A percentile compares a stretch with the other conserved stretches of the same genome.
Evolutionary conservation across 2,888 invertebrate genomes (phyloP).

Genomic region (Polia nebulosa): DNA sequence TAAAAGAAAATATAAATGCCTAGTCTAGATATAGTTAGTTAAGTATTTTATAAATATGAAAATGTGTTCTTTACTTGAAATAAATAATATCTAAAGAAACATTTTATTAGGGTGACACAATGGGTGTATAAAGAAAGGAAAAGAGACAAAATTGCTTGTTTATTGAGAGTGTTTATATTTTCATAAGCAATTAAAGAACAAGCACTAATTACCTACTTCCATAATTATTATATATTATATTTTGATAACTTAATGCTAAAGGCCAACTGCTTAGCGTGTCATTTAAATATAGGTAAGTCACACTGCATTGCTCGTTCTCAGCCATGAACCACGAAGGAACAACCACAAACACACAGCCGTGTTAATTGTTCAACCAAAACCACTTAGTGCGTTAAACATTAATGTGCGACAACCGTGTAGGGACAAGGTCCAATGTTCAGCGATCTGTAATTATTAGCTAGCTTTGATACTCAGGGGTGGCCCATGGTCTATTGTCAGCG

Average conservation of each 20-base stretch:
- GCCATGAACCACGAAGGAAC: neutral
- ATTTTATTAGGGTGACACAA: neutral
- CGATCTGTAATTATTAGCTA: conserved; percentile 59
- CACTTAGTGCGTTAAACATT: conserved; percentile 40
- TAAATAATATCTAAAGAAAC: no score
- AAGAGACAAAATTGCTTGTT: neutral
- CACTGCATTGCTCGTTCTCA: neutral
- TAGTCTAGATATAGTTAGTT: no score
- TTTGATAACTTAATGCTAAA: no score
- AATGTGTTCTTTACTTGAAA: no score
- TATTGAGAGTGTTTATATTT: neutral
- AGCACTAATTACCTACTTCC: no score
- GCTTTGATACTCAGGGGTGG: conserved; percentile 52
- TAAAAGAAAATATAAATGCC: neutral
- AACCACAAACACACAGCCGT: conserved; percentile 13
- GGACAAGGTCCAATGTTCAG: conserved; percentile 43
- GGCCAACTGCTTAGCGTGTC: neutral
- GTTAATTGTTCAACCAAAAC: conserved; percentile 45
- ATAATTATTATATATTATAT: no score
- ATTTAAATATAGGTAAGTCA: neutral
- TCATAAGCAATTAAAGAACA: neutral
- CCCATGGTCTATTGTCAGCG: conserved; percentile 36
- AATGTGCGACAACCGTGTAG: conserved; percentile 50
- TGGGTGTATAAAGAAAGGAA: neutral
- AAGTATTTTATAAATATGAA: no score